phyloP scores from a whole-genome alignment of 1,140 invertebrate genomes.

The Odontomachus brunneus region DNA sequence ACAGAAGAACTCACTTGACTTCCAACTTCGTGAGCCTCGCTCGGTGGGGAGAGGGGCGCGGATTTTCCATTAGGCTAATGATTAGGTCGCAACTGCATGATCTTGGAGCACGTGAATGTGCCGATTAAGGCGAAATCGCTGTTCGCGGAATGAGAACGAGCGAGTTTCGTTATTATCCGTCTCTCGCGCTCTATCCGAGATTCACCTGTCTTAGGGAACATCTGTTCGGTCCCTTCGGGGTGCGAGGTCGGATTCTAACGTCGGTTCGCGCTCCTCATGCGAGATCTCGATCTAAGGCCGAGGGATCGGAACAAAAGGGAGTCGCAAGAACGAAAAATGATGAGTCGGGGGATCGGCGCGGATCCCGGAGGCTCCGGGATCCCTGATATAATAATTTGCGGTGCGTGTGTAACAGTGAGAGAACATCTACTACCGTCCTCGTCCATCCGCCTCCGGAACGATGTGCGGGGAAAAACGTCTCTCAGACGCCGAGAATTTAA shows the following conservation, averaged over 20 bases:
- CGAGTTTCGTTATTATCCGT: too few species aligned
- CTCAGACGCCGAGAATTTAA: constrained; percentile 64
- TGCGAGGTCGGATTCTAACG: constrained; percentile 30
- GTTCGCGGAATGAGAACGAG: constrained; percentile 8
- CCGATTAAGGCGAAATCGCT: constrained; percentile 65
- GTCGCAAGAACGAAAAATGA: constrained; percentile 36
- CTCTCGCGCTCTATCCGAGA: constrained; percentile 4
- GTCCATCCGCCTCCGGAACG: background rate
- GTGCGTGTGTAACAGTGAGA: constrained; percentile 54
- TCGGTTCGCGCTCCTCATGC: constrained; percentile 29
- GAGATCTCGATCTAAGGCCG: constrained; percentile 32
- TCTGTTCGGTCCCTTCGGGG: constrained; percentile 48
- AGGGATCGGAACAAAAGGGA: background rate
- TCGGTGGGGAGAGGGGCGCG: constrained; percentile 57
- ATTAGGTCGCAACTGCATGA: constrained; percentile 61
- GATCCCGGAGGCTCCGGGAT: constrained; percentile 40
- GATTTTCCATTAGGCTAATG: constrained; percentile 72
- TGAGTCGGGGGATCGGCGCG: background rate
- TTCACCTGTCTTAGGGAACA: constrained; percentile 46
- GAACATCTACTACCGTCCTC: background rate
- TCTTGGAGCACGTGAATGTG: constrained; percentile 59
- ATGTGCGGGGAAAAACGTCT: constrained; percentile 16
- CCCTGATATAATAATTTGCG: constrained; percentile 66
- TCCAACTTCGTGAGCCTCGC: constrained; percentile 63
- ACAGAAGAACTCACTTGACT: constrained; percentile 70